Conservation (phyloP, 1,140 invertebrate genomes). For the Ephestia elutella region DNA sequence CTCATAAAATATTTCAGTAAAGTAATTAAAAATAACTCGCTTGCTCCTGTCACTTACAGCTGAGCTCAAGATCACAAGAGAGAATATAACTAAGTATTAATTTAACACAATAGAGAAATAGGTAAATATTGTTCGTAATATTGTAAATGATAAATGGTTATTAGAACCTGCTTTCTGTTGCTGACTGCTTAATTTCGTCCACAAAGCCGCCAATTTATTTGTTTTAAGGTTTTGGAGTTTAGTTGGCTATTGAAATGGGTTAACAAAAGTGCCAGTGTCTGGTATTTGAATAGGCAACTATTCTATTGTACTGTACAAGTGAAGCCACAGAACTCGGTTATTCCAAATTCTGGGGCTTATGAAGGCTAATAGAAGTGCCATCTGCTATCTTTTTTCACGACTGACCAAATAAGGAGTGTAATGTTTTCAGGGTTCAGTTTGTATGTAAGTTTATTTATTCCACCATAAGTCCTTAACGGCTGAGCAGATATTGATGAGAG, state of each 20-base stretch:
- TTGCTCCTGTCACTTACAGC: neutral
- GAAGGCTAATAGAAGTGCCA: too few species aligned
- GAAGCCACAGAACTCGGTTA: too few species aligned
- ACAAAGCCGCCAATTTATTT: neutral
- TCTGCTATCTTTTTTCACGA: too few species aligned
- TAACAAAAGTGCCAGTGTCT: too few species aligned
- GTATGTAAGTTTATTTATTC: too few species aligned
- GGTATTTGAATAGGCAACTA: too few species aligned
- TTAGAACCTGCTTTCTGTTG: slow-evolving; percentile 20
- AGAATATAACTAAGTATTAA: slow-evolving; percentile 32
- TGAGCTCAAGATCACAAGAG: neutral
- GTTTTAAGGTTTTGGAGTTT: neutral
- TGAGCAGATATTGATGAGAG: too few species aligned
- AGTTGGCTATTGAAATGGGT: neutral
- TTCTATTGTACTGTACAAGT: too few species aligned
- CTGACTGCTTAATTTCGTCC: neutral
- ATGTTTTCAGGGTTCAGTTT: too few species aligned
- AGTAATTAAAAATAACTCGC: neutral
- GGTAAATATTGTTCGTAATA: slow-evolving; percentile 41
- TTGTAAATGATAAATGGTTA: slow-evolving; percentile 37
- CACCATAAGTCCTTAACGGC: too few species aligned
- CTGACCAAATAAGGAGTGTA: too few species aligned
- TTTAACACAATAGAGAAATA: slow-evolving; percentile 48
- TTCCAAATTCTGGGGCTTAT: too few species aligned
- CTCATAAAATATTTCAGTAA: neutral